Evolutionary conservation across 2,113 vertebrate genomes (phyloP), one percentile per base, ranked within the genome.

Genomic region (Strix uralensis): DNA sequence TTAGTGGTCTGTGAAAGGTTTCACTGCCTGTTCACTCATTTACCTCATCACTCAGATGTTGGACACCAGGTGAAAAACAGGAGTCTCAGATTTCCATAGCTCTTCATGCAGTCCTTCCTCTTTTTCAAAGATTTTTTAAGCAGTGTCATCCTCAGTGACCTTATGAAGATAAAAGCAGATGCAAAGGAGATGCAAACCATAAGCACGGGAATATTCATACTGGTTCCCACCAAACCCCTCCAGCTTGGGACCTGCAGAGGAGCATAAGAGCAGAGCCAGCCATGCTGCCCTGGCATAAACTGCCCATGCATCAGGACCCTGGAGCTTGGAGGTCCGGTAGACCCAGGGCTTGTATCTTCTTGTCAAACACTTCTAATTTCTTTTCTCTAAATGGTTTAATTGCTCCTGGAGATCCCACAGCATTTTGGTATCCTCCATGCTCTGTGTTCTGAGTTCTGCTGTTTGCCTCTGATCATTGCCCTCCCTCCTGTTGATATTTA

Each of bases 121-220:
- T 14, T 27, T 40, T 38, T 6, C 27, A 34, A 7, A 36, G 11
- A 8, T 20, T 46, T 58, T 81, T 66, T 26, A 34, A 6, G 44
- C 0, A 49, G 34, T 5, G 4, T 16, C 27, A 10, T 36, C 15
- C 44, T 63, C 51, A 23, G 61, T 11, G 32, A 17, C 2, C 0
- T 17, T 10, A 7, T 4, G 46, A 34, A 34, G 32, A 3, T 10
- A n/a, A 32, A 40, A 66, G 42, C 1, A 13, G 77, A 30, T 30
- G 69, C 19, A 9, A 57, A 40, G 74, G n/a, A 27, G 47, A 29
- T 4, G 3, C 11, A 29, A 55, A 15, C 11, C 57, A 4, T 16
- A 15, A 47, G 14, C 10, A 2, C 0, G 5, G 55, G 44, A 40
- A 15, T 10, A 21, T 1, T 55, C 3, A 0, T 2, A 8, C 22